These are phyloP conservation scores for Drosophila sechellia DNA, from an alignment of 1,140 invertebrate species.

Conservation along the genomic window DNA sequence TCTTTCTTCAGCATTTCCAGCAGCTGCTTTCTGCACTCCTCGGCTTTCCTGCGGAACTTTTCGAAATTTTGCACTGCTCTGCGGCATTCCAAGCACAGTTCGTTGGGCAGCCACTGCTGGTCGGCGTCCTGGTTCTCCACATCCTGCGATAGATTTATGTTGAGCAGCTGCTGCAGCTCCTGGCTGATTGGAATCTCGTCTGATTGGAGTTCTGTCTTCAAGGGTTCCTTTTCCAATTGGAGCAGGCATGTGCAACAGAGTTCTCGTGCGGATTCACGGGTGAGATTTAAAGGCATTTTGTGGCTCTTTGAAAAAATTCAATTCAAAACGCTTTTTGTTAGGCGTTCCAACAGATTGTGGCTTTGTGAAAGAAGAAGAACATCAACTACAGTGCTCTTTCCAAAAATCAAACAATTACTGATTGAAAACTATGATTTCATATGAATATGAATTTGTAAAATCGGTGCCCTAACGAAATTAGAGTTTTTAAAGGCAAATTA, in stretches of 20 bases:
- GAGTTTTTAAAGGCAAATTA: too few relatives aligned
- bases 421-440: too few relatives aligned
- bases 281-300: not conserved
- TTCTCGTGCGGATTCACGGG: constrained; percentile 20
- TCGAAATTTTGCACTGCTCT: constrained; percentile 28
- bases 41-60: constrained; percentile 43
- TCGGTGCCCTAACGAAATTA: too few relatives aligned
- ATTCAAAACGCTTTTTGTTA: too few relatives aligned
- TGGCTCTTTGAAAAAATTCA: too few relatives aligned
- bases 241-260: constrained; percentile 65
- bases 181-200: constrained; percentile 5
- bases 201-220: not conserved
- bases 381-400: too few relatives aligned
- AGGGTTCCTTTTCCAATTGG: constrained; percentile 25
- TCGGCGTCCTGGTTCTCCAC: constrained; percentile 7
- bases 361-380: too few relatives aligned
- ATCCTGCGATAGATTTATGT: constrained; percentile 6
- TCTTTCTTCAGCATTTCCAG: constrained; percentile 22
- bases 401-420: too few relatives aligned
- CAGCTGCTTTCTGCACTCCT: constrained; percentile 31
- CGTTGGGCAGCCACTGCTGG: constrained; percentile 25
- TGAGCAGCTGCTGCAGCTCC: constrained; percentile 33
- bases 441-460: too few relatives aligned
- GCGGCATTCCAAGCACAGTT: constrained; percentile 44
- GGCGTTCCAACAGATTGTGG: too few relatives aligned